A percentile compares a stretch with the other conserved stretches of the same genome.
Conservation (phyloP, 2,888 invertebrate genomes). For the Scaptomyza polygonia region DNA sequence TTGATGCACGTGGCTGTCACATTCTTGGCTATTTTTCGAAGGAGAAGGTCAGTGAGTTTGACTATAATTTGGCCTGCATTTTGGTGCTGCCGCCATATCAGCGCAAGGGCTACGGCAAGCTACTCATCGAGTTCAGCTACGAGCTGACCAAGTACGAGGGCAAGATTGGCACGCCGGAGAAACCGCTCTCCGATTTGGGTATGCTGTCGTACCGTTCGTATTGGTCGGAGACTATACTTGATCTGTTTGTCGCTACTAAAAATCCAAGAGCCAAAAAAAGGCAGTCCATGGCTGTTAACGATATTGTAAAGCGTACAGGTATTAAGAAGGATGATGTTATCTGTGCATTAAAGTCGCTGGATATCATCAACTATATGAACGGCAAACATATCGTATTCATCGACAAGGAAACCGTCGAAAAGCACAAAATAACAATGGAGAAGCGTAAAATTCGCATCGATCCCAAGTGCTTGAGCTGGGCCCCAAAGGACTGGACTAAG, state of each 20-base stretch:
- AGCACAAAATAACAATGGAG: conserved; percentile 94
- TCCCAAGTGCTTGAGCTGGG: conserved; percentile 98
- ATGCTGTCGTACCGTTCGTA: conserved; percentile 98
- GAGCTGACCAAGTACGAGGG: conserved; percentile 99
- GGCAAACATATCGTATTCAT: conserved; percentile 99
- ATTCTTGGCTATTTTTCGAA: conserved; percentile 99
- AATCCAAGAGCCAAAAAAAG: conserved; percentile 94
- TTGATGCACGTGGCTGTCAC: conserved; percentile 96
- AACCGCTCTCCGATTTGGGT: conserved; percentile 98
- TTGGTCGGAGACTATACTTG: conserved; percentile 98
- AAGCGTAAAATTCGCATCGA: conserved; percentile 95
- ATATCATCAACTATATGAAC: conserved; percentile 98
- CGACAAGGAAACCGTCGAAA: conserved; percentile 92
- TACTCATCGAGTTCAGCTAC: conserved; percentile 99
- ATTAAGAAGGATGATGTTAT: conserved; percentile 99
- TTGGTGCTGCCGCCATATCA: conserved; percentile 99
- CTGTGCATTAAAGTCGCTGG: conserved; percentile 97
- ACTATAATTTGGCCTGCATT: conserved; percentile 98
- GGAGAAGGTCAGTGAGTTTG: conserved; percentile 99
- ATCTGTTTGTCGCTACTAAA: conserved; percentile 94
- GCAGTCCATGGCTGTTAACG: conserved; percentile 96
- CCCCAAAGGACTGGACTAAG: conserved; percentile 99
- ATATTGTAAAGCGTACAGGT: conserved; percentile 98
- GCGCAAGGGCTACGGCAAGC: conserved; percentile 98
- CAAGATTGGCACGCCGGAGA: conserved; percentile 99